Evolutionary conservation across 2,888 invertebrate genomes (phyloP), one percentile per base, ranked within the genome.

Genomic region (Branchellion lobata): DNA sequence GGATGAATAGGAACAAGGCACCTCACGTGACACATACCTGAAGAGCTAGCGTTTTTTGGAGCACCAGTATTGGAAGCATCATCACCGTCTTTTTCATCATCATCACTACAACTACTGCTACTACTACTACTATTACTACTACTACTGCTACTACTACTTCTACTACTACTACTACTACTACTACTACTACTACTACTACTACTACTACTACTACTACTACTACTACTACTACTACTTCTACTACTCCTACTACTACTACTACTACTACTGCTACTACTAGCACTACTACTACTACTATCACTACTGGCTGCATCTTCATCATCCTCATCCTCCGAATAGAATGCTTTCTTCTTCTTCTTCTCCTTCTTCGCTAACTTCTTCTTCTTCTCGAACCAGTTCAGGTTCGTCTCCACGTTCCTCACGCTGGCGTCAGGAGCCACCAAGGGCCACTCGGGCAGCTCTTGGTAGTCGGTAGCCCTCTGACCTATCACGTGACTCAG

Each of bases 401-500:
- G 84, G 21, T 36, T 29, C 27, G 79, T 78, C 36, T 81, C 82
- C 11, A 82, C 81, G 51, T 82, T 82, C n/a, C 82, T 34, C 0
- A 93, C 91, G 0, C 90, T 89, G 0, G 93, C 90, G 85, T 93
- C 93, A 0, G 93, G 92, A 0, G 93, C 91, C 5, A 89, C 89
- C 75, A 90, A 90, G 0, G 98, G 96, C 87, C 94, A 93, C 0
- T 90, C 87, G 0, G 97, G 96, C 83, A 99, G 90, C 80, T 95
- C 91, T 82, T 93, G 92, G 89, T 99, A 99, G 2, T 95, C 96
- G 53, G 89, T 90, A 0, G 96, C 94, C 80, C 92, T 90, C 84
- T 91, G 90, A 85, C 96, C 96, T 81, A 98, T 90, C 87, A 95
- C 94, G 89, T 97, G 97, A 0, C 98, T 97, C 79, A 99, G 89